Evolutionary conservation across 35 echinoderm and acorn worm species (phyloP).

Genomic region (Chiridota heheva): DNA sequence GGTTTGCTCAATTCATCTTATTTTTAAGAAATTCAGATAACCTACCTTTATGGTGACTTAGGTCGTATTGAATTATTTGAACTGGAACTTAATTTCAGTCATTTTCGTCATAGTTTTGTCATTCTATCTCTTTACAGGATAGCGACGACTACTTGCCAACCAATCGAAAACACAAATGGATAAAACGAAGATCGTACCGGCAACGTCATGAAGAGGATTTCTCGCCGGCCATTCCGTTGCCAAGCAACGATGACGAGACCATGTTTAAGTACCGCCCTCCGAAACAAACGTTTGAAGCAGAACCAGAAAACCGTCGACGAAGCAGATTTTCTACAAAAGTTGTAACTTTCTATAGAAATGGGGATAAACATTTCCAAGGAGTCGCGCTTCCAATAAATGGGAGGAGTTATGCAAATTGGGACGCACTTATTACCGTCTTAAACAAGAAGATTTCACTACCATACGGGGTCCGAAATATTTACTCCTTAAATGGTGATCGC

Average conservation of each 20-base stretch:
- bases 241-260: slow-evolving; percentile 49
- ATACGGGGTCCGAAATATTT: slow-evolving; percentile 85
- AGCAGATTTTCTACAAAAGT: slow-evolving; percentile 78
- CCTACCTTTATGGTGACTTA: too few relatives aligned
- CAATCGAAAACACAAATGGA: not conserved
- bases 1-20: too few relatives aligned
- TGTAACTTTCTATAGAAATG: slow-evolving; percentile 91
- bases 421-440: slow-evolving; percentile 65
- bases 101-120: not conserved
- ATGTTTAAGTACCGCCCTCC: slow-evolving; percentile 66
- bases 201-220: slow-evolving; percentile 26
- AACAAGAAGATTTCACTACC: slow-evolving; percentile 74
- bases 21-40: too few relatives aligned
- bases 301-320: not conserved
- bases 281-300: slow-evolving; percentile 7
- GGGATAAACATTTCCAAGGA: slow-evolving; percentile 91
- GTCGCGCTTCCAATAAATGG: slow-evolving; percentile 71
- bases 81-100: not conserved
- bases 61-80: too few relatives aligned
- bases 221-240: not conserved
- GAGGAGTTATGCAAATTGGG: slow-evolving; percentile 68
- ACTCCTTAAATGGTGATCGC: slow-evolving; percentile 53
- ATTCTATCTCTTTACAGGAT: not conserved
- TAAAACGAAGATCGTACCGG: not conserved
- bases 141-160: not conserved